phyloP scores from a whole-genome alignment of 2,113 vertebrate genomes.

The Microtus montanus region DNA sequence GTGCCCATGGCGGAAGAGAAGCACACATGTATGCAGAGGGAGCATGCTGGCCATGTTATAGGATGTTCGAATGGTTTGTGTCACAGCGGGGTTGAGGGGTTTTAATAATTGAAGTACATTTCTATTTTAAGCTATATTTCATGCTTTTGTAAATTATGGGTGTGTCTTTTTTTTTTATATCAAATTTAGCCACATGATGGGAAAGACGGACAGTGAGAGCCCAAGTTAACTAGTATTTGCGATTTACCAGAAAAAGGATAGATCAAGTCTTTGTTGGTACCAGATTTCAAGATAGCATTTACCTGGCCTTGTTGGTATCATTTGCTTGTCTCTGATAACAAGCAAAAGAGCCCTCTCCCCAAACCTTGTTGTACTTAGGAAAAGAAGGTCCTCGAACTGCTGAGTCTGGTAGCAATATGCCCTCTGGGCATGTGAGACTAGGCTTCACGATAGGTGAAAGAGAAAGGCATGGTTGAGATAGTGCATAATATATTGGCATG shows the following conservation, averaged over 20 bases:
- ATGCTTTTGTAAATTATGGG: neutral
- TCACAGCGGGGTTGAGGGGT: neutral
- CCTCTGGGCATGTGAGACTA: neutral
- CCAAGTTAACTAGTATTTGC: neutral
- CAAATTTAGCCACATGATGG: neutral
- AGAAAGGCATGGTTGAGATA: neutral
- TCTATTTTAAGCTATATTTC: neutral
- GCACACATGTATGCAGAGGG: neutral
- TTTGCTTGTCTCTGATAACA: neutral
- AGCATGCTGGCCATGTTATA: neutral
- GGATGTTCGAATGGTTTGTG: neutral
- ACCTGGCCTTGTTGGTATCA: neutral
- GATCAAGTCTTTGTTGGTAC: neutral
- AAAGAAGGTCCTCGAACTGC: neutral
- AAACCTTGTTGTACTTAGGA: neutral
- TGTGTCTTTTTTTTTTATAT: neutral
- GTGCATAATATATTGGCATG: fast-evolving
- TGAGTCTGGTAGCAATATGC: neutral
- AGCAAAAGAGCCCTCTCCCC: neutral
- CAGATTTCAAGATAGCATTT: neutral
- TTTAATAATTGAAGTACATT: neutral
- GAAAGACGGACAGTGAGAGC: neutral
- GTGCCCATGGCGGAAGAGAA: neutral
- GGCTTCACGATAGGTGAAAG: neutral
- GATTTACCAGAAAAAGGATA: neutral